A percentile compares a stretch with the other conserved stretches of the same genome.
These are phyloP conservation scores for Zaprionus tsacasi DNA, from an alignment of 1,140 invertebrate species.

Conservation along the genomic window DNA sequence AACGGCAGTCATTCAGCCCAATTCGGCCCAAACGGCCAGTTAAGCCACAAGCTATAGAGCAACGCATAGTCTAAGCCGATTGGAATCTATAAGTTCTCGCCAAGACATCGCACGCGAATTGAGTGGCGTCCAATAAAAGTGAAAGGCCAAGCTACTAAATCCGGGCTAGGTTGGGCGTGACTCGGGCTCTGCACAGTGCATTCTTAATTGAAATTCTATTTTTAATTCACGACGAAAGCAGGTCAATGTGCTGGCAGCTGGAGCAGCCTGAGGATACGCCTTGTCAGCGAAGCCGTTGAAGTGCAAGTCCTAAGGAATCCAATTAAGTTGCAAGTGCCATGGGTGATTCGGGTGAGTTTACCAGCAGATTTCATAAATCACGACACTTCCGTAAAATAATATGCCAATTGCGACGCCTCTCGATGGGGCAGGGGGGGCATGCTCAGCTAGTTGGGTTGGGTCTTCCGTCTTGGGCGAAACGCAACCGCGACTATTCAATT, in stretches of 20 bases:
- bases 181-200: not conserved
- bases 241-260: slow-evolving; percentile 56
- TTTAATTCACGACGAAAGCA: slow-evolving; percentile 48
- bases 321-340: slow-evolving; percentile 35
- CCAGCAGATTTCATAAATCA: slow-evolving; percentile 47
- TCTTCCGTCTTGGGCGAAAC: slow-evolving; percentile 28
- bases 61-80: slow-evolving; percentile 57
- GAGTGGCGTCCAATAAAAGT: slow-evolving; percentile 53
- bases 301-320: slow-evolving; percentile 35
- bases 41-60: slow-evolving; percentile 29
- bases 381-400: slow-evolving; percentile 24
- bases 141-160: slow-evolving; percentile 51
- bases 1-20: slow-evolving; percentile 55
- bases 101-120: slow-evolving; percentile 65
- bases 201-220: slow-evolving; percentile 78
- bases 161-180: slow-evolving; percentile 21
- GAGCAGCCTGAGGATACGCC: slow-evolving; percentile 36
- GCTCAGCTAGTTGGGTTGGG: not conserved
- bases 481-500: slow-evolving; percentile 80
- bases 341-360: slow-evolving; percentile 70
- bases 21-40: slow-evolving; percentile 51
- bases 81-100: slow-evolving; percentile 63
- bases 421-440: slow-evolving; percentile 15
- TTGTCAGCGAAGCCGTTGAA: slow-evolving; percentile 23
- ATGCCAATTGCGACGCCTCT: slow-evolving; percentile 9